These are phyloP conservation scores for Rhodeus uyekii DNA, from an alignment of 2,797 vertebrate genomes.

Conservation along the genomic window DNA sequence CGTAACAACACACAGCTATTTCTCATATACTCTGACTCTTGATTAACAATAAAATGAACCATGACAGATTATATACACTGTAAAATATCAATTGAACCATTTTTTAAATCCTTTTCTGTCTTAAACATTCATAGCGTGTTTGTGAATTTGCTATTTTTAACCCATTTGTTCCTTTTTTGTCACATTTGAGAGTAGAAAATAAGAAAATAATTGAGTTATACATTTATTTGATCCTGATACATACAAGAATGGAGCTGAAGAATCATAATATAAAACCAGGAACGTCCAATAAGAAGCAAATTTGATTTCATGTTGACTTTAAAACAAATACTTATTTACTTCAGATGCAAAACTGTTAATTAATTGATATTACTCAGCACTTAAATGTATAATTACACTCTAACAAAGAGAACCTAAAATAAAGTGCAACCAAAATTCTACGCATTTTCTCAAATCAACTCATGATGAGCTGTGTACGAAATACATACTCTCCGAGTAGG, in stretches of 20 bases:
- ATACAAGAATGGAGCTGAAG: not conserved
- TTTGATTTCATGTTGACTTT: not conserved
- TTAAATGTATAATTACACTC: not conserved
- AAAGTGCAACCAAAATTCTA: not conserved
- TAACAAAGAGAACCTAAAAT: not conserved
- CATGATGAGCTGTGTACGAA: not conserved
- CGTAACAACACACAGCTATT: conserved; percentile 21
- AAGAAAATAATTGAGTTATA: not conserved
- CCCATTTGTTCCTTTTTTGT: not conserved
- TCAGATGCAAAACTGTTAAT: not conserved
- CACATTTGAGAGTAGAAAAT: not conserved
- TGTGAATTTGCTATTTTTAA: not conserved
- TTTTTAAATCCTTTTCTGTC: not conserved
- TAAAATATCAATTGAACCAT: not conserved
- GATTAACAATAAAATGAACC: not conserved
- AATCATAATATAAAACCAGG: too few species aligned
- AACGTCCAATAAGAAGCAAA: too few species aligned
- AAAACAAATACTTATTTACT: not conserved
- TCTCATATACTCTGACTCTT: conserved; percentile 16
- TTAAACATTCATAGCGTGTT: not conserved
- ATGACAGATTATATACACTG: not conserved
- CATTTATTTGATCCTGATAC: not conserved
- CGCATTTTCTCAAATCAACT: not conserved
- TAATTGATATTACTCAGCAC: not conserved
- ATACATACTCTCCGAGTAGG: not conserved